These are phyloP conservation scores for Sparus aurata DNA, from an alignment of 2,797 vertebrate species.

Conservation along the genomic window DNA sequence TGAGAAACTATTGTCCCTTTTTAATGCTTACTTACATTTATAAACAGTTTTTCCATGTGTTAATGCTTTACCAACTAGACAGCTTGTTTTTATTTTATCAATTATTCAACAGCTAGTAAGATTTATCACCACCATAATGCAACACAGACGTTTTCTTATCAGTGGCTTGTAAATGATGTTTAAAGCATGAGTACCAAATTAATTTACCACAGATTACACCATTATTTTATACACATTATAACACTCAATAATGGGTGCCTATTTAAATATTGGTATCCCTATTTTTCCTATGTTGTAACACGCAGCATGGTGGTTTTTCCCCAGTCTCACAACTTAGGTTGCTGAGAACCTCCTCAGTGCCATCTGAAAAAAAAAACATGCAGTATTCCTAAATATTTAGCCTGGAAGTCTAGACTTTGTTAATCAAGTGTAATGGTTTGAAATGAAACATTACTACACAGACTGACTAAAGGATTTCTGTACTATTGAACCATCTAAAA, in stretches of 20 bases:
- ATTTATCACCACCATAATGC: not conserved
- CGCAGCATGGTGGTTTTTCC: not conserved
- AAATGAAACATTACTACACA: not conserved
- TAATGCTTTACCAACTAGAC: not conserved
- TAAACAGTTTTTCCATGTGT: not conserved
- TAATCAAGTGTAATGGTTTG: not conserved
- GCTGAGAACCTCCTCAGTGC: not conserved
- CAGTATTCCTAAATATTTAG: not conserved
- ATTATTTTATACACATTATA: not conserved
- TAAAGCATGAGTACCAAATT: not conserved
- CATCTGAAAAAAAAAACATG: not conserved
- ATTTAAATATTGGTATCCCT: not conserved
- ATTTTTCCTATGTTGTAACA: not conserved
- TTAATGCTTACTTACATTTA: not conserved
- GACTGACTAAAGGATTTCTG: not conserved
- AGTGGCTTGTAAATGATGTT: not conserved
- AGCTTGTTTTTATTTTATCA: not conserved
- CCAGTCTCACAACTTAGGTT: not conserved
- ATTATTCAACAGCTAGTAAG: not conserved
- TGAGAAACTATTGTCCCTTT: not conserved
- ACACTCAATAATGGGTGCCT: too few relatives aligned
- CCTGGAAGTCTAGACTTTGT: too few relatives aligned
- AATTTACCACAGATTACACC: not conserved
- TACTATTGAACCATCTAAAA: not conserved
- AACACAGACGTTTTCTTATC: not conserved